Evolutionary conservation across 2,797 vertebrate species (phyloP).

Genomic region (Notamacropus eugenii): DNA sequence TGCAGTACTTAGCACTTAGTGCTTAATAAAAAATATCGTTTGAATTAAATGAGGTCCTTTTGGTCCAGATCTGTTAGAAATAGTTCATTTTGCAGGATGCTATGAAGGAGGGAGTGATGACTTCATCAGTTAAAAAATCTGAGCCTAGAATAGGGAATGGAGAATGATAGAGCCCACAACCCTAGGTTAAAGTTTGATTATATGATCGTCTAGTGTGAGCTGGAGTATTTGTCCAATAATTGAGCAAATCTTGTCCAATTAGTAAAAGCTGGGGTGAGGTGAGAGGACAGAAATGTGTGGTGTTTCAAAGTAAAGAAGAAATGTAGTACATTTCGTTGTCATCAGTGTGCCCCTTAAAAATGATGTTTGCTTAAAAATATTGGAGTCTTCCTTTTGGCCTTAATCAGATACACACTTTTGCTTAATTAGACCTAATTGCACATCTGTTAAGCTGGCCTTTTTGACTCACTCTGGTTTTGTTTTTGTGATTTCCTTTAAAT

Average conservation of each 20-base stretch:
- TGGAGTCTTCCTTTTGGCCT: neutral
- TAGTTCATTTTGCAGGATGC: neutral
- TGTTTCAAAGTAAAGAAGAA: neutral
- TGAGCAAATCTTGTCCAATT: slow-evolving; percentile 3
- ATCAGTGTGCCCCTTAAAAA: neutral
- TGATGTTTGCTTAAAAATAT: neutral
- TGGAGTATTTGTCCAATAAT: neutral
- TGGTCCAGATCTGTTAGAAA: neutral
- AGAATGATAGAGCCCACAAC: neutral
- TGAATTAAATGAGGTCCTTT: neutral
- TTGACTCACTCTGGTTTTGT: slow-evolving; percentile 24
- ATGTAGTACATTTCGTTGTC: neutral
- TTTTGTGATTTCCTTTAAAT: slow-evolving; percentile 51
- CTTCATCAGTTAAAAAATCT: neutral
- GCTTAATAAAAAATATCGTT: neutral
- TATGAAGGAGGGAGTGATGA: neutral
- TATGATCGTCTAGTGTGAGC: neutral
- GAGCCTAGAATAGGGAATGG: neutral
- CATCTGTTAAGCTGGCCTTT: slow-evolving; percentile 46
- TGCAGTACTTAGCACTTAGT: neutral
- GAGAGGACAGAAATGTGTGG: neutral
- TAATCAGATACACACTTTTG: slow-evolving; percentile 8
- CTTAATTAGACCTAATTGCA: slow-evolving; percentile 45
- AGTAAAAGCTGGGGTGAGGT: neutral
- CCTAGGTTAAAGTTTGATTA: neutral